phyloP scores from a whole-genome alignment of 2,113 vertebrate genomes.

The Haemorhous mexicanus region DNA sequence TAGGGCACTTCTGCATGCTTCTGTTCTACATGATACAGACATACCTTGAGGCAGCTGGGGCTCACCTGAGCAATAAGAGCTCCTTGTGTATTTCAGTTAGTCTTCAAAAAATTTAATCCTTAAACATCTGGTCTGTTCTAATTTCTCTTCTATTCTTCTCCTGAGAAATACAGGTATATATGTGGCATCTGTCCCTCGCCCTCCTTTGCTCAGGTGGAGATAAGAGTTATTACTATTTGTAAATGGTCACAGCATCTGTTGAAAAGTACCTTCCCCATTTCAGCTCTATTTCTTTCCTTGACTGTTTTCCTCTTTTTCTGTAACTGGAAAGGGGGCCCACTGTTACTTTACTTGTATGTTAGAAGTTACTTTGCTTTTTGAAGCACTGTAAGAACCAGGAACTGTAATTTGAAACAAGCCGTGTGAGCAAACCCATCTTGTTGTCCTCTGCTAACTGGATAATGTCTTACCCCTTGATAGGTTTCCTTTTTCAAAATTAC shows the following conservation, averaged over 20 bases:
- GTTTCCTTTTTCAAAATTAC: not conserved
- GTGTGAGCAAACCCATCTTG: not conserved
- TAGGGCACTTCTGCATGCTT: not conserved
- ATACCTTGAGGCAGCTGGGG: not conserved
- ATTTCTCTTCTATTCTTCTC: constrained; percentile 16
- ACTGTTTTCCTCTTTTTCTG: not conserved
- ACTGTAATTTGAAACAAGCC: not conserved
- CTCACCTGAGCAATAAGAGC: not conserved
- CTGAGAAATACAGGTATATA: not conserved
- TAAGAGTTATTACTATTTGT: not conserved
- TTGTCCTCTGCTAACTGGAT: not conserved
- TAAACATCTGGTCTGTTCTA: constrained; percentile 12
- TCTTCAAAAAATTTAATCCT: constrained; percentile 14
- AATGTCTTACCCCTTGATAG: not conserved
- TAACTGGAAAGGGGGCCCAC: not conserved
- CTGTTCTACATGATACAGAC: not conserved
- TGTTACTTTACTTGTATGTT: not conserved
- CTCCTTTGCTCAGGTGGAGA: constrained; percentile 2
- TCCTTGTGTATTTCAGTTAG: not conserved
- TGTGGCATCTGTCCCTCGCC: not conserved
- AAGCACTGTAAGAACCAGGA: not conserved
- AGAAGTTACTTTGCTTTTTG: not conserved
- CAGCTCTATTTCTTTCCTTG: not conserved
- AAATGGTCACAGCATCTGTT: not conserved
- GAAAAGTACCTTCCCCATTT: not conserved